Percentiles rank a stretch among this genome's conserved stretches.
phyloP scores from a whole-genome alignment of 2,888 invertebrate species.

The Chydorus sphaericus region DNA sequence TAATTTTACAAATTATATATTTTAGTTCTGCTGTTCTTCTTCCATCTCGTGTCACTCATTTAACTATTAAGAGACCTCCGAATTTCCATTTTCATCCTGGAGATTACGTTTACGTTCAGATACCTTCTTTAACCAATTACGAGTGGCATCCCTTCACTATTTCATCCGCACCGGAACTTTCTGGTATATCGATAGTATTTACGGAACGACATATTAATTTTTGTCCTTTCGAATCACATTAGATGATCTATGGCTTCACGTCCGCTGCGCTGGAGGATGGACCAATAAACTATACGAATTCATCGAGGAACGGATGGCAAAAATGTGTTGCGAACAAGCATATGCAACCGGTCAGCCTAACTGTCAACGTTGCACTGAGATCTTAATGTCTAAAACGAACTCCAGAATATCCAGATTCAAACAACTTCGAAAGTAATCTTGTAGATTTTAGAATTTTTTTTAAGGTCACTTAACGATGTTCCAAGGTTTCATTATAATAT shows the following conservation, averaged over 20 bases:
- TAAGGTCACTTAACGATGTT: too few species aligned
- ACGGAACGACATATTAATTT: neutral
- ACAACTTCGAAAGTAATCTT: too few species aligned
- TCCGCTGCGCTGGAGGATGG: conserved; percentile 88
- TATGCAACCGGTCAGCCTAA: too few species aligned
- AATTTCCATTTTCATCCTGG: conserved; percentile 82
- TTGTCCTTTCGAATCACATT: neutral
- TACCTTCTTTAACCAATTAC: conserved; percentile 77
- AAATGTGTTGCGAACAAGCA: conserved; percentile 18
- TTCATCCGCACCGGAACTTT: conserved; percentile 87
- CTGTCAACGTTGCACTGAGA: too few species aligned
- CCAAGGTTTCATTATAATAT: too few species aligned
- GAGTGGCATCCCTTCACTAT: conserved; percentile 98
- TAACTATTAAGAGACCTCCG: conserved; percentile 71
- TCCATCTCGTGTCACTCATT: conserved; percentile 78
- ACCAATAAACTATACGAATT: conserved; percentile 72
- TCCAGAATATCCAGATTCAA: too few species aligned
- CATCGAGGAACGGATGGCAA: conserved; percentile 59
- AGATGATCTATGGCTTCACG: conserved; percentile 87
- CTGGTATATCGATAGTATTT: conserved; percentile 36
- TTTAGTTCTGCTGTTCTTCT: conserved; percentile 68
- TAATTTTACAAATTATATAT: too few species aligned
- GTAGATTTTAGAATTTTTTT: too few species aligned
- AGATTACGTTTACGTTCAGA: conserved; percentile 83
- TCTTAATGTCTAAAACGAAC: too few species aligned